These are phyloP conservation scores for Falcaria lacertinaria DNA, from an alignment of 2,888 invertebrate species.

Conservation along the genomic window DNA sequence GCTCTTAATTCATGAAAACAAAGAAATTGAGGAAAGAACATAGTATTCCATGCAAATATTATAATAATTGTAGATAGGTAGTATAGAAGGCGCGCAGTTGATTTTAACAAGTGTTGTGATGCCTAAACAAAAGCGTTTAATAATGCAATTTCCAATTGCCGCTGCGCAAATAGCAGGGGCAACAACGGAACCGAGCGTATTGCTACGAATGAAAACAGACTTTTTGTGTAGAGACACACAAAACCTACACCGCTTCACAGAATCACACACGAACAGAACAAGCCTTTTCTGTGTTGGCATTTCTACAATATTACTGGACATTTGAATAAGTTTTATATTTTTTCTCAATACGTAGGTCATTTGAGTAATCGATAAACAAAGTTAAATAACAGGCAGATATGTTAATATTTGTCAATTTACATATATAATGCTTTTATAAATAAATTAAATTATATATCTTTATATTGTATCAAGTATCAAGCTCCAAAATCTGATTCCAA, in stretches of 20 bases:
- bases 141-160: slow-evolving; percentile 80
- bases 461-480: no score
- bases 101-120: slow-evolving; percentile 62
- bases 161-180: slow-evolving; percentile 72
- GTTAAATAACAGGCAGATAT: no score
- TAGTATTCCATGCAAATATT: slow-evolving; percentile 6
- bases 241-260: slow-evolving; percentile 11
- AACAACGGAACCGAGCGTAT: slow-evolving; percentile 43
- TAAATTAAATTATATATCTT: no score
- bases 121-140: slow-evolving; percentile 77
- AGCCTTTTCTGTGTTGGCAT: background rate
- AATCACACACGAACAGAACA: slow-evolving; percentile 1
- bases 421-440: no score
- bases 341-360: no score
- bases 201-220: slow-evolving; percentile 40
- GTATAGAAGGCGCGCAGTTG: slow-evolving; percentile 11
- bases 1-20: no score
- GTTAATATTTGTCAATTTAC: no score
- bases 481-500: no score
- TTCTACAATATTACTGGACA: background rate
- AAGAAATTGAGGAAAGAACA: slow-evolving; percentile 5
- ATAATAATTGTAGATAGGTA: background rate
- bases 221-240: slow-evolving; percentile 11
- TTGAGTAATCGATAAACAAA: no score
- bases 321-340: no score